Evolutionary conservation across 2,888 invertebrate species (phyloP).

Genomic region (Synanthedon myopaeformis): DNA sequence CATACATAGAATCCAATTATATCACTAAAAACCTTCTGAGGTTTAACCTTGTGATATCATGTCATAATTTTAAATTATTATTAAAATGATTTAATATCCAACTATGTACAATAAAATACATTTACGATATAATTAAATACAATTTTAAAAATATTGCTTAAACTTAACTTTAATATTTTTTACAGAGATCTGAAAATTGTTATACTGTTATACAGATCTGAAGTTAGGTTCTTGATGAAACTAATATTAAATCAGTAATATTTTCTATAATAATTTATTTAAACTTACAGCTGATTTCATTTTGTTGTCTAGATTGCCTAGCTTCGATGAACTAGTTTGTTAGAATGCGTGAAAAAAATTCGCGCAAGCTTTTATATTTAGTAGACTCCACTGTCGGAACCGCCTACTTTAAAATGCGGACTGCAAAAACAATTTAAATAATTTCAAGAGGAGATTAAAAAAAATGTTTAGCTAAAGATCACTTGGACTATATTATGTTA

Average conservation of each 20-base stretch:
- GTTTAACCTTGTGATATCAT: too few species aligned
- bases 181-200: too few species aligned
- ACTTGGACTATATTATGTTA: conserved; percentile 1
- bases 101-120: too few species aligned
- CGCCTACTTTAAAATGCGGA: conserved; percentile 48
- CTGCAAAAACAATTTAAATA: conserved; percentile 36
- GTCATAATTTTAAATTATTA: too few species aligned
- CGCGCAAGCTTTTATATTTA: conserved; percentile 53
- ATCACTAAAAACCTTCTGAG: too few species aligned
- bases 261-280: background rate
- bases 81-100: too few species aligned
- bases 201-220: too few species aligned
- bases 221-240: too few species aligned
- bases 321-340: conserved; percentile 52
- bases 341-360: conserved; percentile 50
- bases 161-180: too few species aligned
- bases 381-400: conserved; percentile 18
- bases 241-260: background rate
- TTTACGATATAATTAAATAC: too few species aligned
- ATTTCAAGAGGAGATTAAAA: conserved; percentile 2
- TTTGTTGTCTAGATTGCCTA: conserved; percentile 29
- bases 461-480: conserved; percentile 7
- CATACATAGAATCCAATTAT: too few species aligned
- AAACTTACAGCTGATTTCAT: conserved; percentile 55
- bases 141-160: too few species aligned